Conservation (phyloP, 2,888 invertebrate genomes). For the Melikaiella ostensackeni region DNA sequence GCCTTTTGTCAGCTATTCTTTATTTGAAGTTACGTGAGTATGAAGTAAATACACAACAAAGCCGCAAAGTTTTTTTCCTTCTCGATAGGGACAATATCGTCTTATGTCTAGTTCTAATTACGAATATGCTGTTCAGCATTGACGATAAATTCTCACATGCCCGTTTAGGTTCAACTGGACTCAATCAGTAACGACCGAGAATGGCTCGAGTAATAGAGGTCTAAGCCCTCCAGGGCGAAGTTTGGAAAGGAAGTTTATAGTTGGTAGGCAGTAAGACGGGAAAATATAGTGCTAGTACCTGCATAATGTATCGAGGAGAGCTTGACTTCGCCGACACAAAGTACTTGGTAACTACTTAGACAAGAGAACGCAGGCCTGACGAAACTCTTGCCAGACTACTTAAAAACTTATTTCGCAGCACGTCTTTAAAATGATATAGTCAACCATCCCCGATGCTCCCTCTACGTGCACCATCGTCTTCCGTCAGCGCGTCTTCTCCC, state of each 20-base stretch:
- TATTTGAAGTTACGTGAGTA: no score
- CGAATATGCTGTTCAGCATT: neutral
- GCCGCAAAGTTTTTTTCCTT: neutral
- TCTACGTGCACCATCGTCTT: slow-evolving; percentile 46
- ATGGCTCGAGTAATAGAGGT: slow-evolving; percentile 53
- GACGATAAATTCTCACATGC: neutral
- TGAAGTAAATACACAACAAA: no score
- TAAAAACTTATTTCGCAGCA: slow-evolving; percentile 73
- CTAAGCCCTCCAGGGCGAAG: slow-evolving; percentile 48
- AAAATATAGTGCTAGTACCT: slow-evolving; percentile 57
- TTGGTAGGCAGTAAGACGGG: slow-evolving; percentile 43
- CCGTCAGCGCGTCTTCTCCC: slow-evolving; percentile 49
- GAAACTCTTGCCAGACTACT: slow-evolving; percentile 72
- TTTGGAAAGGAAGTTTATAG: slow-evolving; percentile 14
- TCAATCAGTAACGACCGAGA: slow-evolving; percentile 22
- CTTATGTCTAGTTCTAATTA: neutral
- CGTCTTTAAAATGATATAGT: slow-evolving; percentile 74
- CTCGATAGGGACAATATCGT: neutral
- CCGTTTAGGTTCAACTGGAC: neutral
- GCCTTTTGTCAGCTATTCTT: no score
- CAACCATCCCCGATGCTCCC: slow-evolving; percentile 54
- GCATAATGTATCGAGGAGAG: slow-evolving; percentile 67
- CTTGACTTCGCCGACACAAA: slow-evolving; percentile 69
- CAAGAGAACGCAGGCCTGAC: slow-evolving; percentile 66
- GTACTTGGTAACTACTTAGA: slow-evolving; percentile 74